Evolutionary conservation across 2,888 invertebrate genomes (phyloP).

Genomic region (Abrostola triplasia): DNA sequence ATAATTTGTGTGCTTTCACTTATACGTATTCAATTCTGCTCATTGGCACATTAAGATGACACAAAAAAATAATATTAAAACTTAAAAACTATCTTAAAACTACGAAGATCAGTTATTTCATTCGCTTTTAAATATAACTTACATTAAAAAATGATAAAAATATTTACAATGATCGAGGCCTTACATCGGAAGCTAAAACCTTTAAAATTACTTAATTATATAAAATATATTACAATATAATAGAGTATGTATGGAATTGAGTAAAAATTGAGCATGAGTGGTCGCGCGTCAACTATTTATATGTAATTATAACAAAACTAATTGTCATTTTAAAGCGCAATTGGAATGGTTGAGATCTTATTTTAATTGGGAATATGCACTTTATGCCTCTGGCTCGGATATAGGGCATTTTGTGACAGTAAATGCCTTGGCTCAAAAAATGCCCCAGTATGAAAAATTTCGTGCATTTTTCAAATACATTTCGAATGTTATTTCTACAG

Average conservation of each 20-base stretch:
- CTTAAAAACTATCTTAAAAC: constrained; percentile 67
- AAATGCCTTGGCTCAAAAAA: background rate
- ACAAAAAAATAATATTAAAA: constrained; percentile 72
- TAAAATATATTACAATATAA: constrained; percentile 62
- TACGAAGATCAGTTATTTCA: constrained; percentile 83
- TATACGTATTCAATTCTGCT: constrained; percentile 68
- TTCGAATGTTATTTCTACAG: constrained; percentile 5
- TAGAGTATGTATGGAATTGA: constrained; percentile 60
- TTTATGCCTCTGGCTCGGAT: constrained; percentile 16
- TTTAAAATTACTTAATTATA: constrained; percentile 54
- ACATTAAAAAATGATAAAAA: constrained; percentile 58
- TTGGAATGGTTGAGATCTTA: constrained; percentile 87
- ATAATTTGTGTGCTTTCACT: constrained; percentile 59
- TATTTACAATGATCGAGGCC: constrained; percentile 64
- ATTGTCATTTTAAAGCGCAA: constrained; percentile 72
- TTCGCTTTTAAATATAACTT: constrained; percentile 75
- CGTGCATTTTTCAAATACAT: background rate
- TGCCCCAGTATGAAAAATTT: constrained; percentile 13
- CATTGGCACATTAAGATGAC: constrained; percentile 86
- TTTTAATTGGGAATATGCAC: constrained; percentile 50
- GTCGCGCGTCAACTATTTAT: constrained; percentile 64
- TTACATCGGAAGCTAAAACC: constrained; percentile 53
- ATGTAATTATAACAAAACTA: constrained; percentile 49
- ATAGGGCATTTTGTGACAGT: constrained; percentile 19
- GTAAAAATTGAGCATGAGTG: constrained; percentile 64